phyloP scores from a whole-genome alignment of 64 coral and sea anemone genomes.

The Dendronephthya gigantea region DNA sequence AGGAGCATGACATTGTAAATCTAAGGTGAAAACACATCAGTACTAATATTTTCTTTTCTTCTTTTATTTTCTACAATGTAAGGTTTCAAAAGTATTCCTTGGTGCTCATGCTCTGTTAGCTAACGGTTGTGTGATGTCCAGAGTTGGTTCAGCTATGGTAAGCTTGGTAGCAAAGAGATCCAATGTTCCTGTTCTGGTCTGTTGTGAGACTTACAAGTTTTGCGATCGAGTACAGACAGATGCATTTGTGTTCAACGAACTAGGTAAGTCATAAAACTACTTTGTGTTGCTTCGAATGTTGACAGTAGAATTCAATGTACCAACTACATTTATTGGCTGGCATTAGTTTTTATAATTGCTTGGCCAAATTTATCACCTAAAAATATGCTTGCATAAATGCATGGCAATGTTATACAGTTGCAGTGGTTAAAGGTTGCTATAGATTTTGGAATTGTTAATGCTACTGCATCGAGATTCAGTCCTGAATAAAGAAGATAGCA shows the following conservation, averaged over 20 bases:
- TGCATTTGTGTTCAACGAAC: constrained; percentile 92
- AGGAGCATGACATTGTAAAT: too few relatives aligned
- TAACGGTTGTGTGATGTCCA: constrained; percentile 94
- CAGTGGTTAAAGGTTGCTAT: too few relatives aligned
- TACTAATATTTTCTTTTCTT: background rate
- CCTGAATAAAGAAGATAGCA: too few relatives aligned
- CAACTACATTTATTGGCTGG: too few relatives aligned
- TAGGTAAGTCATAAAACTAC: constrained; percentile 42
- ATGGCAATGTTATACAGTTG: too few relatives aligned
- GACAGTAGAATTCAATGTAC: too few relatives aligned
- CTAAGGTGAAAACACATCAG: too few relatives aligned
- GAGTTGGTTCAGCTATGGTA: constrained; percentile 88
- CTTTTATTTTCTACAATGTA: background rate
- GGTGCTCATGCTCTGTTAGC: constrained; percentile 95
- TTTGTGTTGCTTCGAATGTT: background rate
- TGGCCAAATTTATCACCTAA: too few relatives aligned
- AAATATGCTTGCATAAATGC: too few relatives aligned
- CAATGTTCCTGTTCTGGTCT: constrained; percentile 88
- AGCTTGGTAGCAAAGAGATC: constrained; percentile 81
- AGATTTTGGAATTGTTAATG: too few relatives aligned
- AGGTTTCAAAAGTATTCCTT: constrained; percentile 98
- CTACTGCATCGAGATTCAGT: too few relatives aligned
- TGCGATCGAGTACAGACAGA: constrained; percentile 90
- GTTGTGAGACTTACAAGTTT: constrained; percentile 98
- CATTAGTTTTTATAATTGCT: too few relatives aligned